Evolutionary conservation across 2,797 vertebrate genomes (phyloP), one percentile per base, ranked within the genome.

Genomic region (Acrossocheilus wenchowensis): DNA sequence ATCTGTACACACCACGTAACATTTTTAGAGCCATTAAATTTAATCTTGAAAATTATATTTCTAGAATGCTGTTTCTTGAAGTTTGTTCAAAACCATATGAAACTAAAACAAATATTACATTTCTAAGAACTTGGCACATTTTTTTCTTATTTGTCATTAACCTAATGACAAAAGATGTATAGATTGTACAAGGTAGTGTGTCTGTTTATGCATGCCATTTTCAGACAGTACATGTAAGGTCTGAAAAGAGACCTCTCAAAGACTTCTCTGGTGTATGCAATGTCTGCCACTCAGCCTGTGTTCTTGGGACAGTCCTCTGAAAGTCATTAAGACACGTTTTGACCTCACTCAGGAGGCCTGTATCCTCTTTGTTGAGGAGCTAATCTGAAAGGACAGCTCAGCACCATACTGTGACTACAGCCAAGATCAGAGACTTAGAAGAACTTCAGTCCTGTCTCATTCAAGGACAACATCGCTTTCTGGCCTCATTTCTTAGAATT

Each of bases 261-360:
- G 92, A 91, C 92, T 92, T 89, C 88, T 68, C 15, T 12, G 11
- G 68, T 81, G 71, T 26, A 1, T 75, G 41, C n/a, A 52, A 52
- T 45, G 9, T 30, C 26, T 81, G 64, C 4, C 45, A 36, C 43
- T 36, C 30, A 52, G 73, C 30, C 23, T 30, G 62, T 84, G 60
- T 50, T 77, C 43, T 39, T 41, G 26, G 69, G 48, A 57, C 74
- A 50, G 81, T 73, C 17, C 7, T 87, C 14, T 43, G 45, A 81
- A 84, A 87, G 77, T 87, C 86, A 66, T 54, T 87, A 82, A 64
- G 50, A 8, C 74, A 45, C 0, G 23, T 48, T 41, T 5, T 45
- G 57, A 50, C 73, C 60, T 75, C 72, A 50, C 72, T 66, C 83
- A 66, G 45, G 60, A 54, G 60, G 15, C 17, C 23, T 77, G 82